Conservation (phyloP, 2,113 vertebrate species). For the Ophthalmolycus amberensis region DNA sequence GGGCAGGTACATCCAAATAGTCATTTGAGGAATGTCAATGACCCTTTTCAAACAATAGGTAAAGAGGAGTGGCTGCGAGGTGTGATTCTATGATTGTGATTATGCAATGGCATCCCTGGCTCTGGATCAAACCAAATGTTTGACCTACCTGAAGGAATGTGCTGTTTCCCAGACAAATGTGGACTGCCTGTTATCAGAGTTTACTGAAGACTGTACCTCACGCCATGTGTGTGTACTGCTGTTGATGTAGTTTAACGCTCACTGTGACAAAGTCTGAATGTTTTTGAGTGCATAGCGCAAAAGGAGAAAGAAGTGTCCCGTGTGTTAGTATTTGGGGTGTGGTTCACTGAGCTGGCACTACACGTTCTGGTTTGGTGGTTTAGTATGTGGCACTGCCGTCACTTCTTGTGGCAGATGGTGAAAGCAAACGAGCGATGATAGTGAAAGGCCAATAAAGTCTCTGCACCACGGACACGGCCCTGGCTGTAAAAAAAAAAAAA, state of each 20-base stretch:
- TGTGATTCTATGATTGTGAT: conserved; percentile 34
- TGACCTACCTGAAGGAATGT: conserved; percentile 43
- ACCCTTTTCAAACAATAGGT: conserved; percentile 27
- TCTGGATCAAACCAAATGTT: conserved; percentile 49
- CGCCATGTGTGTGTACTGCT: not conserved
- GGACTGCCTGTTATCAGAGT: conserved; percentile 36
- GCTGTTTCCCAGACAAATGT: conserved; percentile 30
- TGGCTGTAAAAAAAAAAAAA: conserved; percentile 25
- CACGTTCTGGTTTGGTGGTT: conserved; percentile 35
- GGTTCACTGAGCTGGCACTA: conserved; percentile 43
- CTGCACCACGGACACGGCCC: conserved; percentile 16
- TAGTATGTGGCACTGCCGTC: conserved; percentile 36
- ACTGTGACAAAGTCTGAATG: not conserved
- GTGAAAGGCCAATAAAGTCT: conserved; percentile 57
- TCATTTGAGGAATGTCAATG: conserved; percentile 50
- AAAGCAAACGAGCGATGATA: conserved; percentile 54
- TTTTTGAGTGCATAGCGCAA: not conserved
- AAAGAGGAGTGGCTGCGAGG: conserved; percentile 39
- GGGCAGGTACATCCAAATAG: conserved; percentile 18
- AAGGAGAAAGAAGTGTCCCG: not conserved
- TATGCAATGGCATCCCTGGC: conserved; percentile 53
- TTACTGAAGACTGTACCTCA: conserved; percentile 1
- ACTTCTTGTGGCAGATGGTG: conserved; percentile 45
- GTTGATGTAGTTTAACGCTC: not conserved
- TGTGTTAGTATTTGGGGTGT: conserved; percentile 63